Percentiles rank a stretch among this genome's conserved stretches.
phyloP scores from a whole-genome alignment of 1,140 invertebrate species.

The Drosophila trapezifrons region DNA sequence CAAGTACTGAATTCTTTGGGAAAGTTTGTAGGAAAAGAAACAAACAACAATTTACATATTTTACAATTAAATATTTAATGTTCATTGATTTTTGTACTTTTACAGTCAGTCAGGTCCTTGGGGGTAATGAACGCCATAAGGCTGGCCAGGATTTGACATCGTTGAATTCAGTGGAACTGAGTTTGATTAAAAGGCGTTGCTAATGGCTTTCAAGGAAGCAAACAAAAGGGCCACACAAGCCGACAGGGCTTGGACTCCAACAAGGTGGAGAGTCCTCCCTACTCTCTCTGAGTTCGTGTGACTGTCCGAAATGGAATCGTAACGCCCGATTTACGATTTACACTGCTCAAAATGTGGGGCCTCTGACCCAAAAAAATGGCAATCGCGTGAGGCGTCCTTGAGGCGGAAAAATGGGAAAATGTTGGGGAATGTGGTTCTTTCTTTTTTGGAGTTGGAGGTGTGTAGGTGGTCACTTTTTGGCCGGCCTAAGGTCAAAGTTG shows the following conservation, averaged over 20 bases:
- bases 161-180: conserved; percentile 20
- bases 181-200: conserved; percentile 73
- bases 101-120: conserved; percentile 4
- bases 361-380: conserved; percentile 26
- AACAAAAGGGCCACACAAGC: conserved; percentile 8
- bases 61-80: conserved; percentile 49
- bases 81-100: conserved; percentile 36
- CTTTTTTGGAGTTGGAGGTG: no score
- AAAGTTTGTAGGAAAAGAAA: conserved; percentile 6
- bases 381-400: conserved; percentile 32
- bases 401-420: conserved; percentile 7
- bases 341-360: conserved; percentile 2
- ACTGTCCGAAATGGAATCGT: conserved; percentile 48
- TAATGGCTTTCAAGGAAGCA: conserved; percentile 54
- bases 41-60: conserved; percentile 24
- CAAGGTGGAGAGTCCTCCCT: conserved; percentile 2
- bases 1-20: neutral
- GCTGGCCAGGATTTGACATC: conserved; percentile 46
- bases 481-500: conserved; percentile 51
- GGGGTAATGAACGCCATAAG: conserved; percentile 12
- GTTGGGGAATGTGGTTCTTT: no score
- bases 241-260: neutral
- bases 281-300: neutral
- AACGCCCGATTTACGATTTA: conserved; percentile 23
- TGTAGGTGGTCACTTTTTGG: conserved; percentile 28